Evolutionary conservation across 2,113 vertebrate genomes (phyloP), one percentile per base, ranked within the genome.

Genomic region (Pyrgilauda ruficollis): DNA sequence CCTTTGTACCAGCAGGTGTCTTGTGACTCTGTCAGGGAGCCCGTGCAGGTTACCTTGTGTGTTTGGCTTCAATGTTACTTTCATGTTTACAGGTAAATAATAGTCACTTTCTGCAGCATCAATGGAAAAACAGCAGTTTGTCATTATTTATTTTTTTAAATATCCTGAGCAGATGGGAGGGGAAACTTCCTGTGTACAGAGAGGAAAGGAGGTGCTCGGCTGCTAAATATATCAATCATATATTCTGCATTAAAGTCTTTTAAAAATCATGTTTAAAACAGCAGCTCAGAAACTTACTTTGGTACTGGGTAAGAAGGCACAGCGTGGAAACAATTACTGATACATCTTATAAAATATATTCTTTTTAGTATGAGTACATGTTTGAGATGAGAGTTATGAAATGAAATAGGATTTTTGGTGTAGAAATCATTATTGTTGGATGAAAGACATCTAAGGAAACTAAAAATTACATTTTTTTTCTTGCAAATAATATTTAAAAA

Each of bases 91-190:
- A 5, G 1, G 3, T 41, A 62, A 83, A 24, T 75, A 80, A 19
- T 14, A 28, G 50, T 47, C 11, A 17, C 39, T 83, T 83, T 74
- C 63, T 94, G 61, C 41, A 85, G 41, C 67, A 84, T 70, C 8
- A 1, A 23, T 72, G 56, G 90, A 37, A 68, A 44, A 90, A 2
- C 39, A 78, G 30, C 37, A 14, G 22, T 62, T 85, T 61, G 13
- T 28, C 62, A 47, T 86, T 52, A 46, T 39, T 89, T 74, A 23
- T 52, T 89, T 93, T 93, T 86, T 70, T 11, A 27, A 95, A 56
- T 96, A 87, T 96, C 93, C 94, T 90, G 85, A 93, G 83, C 76
- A 94, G 68, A 77, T 94, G 94, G 95, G 93, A 92, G 93, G 90
- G 92, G 95, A 95, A 94, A 24, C 80, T 95, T 97, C 89, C 94